Evolutionary conservation across 2,113 vertebrate species (phyloP).

Genomic region (Archocentrus centrarchus): DNA sequence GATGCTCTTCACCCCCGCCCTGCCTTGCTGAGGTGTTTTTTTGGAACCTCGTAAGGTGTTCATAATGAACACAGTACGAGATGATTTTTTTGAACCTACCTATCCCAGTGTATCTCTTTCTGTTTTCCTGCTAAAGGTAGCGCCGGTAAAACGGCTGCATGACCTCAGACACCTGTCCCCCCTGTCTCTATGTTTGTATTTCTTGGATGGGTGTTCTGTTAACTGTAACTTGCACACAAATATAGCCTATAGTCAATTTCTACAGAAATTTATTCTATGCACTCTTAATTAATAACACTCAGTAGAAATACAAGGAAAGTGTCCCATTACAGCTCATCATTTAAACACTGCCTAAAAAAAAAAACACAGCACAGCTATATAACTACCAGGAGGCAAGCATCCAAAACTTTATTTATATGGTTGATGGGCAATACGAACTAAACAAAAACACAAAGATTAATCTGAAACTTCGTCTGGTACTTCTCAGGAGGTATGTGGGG

Average conservation of each 20-base stretch:
- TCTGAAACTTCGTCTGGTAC: not conserved
- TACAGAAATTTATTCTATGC: not conserved
- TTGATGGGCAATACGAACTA: not conserved
- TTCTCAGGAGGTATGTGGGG: not conserved
- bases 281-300: not conserved
- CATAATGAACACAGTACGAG: too few relatives aligned
- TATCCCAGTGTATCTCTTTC: too few relatives aligned
- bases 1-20: too few relatives aligned
- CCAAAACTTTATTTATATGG: not conserved
- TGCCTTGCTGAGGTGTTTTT: too few relatives aligned
- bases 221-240: not conserved
- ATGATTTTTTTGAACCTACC: too few relatives aligned
- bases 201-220: too few relatives aligned
- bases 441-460: not conserved
- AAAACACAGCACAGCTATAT: not conserved
- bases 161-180: too few relatives aligned
- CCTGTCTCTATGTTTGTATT: too few relatives aligned
- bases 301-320: not conserved
- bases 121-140: too few relatives aligned
- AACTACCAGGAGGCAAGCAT: not conserved
- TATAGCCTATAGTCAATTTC: not conserved
- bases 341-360: too few relatives aligned
- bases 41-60: too few relatives aligned
- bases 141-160: too few relatives aligned
- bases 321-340: not conserved